Evolutionary conservation across 2,888 invertebrate species (phyloP).

Genomic region (Smittia sp.): DNA sequence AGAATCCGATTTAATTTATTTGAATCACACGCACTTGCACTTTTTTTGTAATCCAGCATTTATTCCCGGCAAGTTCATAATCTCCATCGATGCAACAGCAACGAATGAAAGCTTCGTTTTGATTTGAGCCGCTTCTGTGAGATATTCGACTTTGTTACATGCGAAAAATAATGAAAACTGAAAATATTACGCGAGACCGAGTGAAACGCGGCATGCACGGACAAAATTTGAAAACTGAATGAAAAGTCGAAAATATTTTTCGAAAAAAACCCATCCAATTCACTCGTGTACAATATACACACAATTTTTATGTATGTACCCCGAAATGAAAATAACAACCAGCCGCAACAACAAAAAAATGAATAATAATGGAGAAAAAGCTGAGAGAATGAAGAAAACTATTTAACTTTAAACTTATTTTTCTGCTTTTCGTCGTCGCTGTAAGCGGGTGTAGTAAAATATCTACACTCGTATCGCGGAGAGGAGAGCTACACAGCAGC

Average conservation of each 20-base stretch:
- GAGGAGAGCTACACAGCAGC: slow-evolving; percentile 10
- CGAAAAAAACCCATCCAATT: slow-evolving; percentile 40
- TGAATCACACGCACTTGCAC: neutral
- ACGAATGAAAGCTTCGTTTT: neutral
- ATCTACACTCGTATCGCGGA: neutral
- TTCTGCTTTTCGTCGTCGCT: slow-evolving; percentile 7
- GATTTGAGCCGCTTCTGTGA: neutral
- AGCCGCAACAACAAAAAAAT: slow-evolving; percentile 39
- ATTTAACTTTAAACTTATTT: slow-evolving; percentile 40
- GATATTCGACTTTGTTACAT: slow-evolving; percentile 17
- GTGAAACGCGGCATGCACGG: slow-evolving; percentile 39
- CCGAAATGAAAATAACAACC: slow-evolving; percentile 41
- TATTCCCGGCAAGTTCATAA: neutral
- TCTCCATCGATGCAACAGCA: neutral
- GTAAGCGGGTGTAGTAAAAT: slow-evolving; percentile 40
- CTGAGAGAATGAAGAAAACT: slow-evolving; percentile 41
- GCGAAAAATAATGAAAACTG: slow-evolving; percentile 31
- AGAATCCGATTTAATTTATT: neutral
- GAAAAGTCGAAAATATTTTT: slow-evolving; percentile 40
- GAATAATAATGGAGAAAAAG: slow-evolving; percentile 40
- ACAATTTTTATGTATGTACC: slow-evolving; percentile 41
- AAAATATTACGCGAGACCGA: slow-evolving; percentile 36
- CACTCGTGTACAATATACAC: slow-evolving; percentile 40
- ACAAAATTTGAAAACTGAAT: slow-evolving; percentile 40
- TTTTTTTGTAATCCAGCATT: neutral